Conservation (phyloP, 2,888 invertebrate genomes). For the Branchinecta sandiegonensis region DNA sequence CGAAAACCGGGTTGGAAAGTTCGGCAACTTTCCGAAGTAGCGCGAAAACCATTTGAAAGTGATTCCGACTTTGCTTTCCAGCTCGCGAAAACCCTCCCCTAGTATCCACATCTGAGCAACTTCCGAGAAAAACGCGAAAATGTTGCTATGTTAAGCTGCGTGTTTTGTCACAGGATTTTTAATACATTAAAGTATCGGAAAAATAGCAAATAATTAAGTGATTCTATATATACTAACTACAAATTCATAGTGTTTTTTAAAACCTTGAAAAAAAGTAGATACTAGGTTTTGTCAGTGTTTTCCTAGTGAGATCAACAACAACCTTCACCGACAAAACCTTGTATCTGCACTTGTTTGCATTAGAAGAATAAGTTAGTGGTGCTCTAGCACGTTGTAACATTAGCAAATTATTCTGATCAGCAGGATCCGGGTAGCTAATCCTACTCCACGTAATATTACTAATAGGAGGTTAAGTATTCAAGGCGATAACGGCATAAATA, state of each 20-base stretch:
- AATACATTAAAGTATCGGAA: not conserved
- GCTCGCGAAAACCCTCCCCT: too few species aligned
- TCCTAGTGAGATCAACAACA: not conserved
- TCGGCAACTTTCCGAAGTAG: too few species aligned
- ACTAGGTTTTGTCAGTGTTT: slow-evolving; percentile 10
- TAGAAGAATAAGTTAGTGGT: not conserved
- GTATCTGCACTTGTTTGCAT: slow-evolving; percentile 3
- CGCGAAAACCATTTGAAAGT: too few species aligned
- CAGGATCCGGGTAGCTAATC: not conserved
- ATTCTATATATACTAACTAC: not conserved
- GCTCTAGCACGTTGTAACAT: slow-evolving; percentile 5
- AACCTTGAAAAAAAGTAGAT: slow-evolving; percentile 1
- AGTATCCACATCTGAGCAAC: slow-evolving; percentile 5
- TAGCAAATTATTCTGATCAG: not conserved
- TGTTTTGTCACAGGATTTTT: not conserved
- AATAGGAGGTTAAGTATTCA: too few species aligned
- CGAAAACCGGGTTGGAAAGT: too few species aligned
- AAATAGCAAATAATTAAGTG: not conserved
- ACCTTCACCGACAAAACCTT: not conserved
- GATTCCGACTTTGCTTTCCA: too few species aligned
- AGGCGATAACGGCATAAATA: too few species aligned
- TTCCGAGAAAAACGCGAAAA: not conserved
- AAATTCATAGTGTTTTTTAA: not conserved
- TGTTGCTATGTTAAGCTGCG: not conserved
- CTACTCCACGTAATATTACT: too few species aligned